These are phyloP conservation scores for Mercenaria mercenaria DNA, from an alignment of 1,140 invertebrate genomes.

Conservation along the genomic window DNA sequence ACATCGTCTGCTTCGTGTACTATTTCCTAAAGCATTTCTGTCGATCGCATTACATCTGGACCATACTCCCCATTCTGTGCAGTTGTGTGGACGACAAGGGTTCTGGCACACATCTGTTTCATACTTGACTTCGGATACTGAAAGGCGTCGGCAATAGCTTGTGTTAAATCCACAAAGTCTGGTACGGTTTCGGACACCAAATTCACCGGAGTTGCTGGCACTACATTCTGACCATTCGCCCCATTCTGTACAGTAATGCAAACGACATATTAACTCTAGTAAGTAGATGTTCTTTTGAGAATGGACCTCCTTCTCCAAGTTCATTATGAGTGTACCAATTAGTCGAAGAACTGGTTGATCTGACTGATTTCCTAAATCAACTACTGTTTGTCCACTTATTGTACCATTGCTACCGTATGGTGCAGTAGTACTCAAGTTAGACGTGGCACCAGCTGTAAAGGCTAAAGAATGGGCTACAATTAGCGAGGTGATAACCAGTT, in stretches of 20 bases:
- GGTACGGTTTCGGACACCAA: not conserved
- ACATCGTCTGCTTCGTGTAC: no score
- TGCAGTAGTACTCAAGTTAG: no score
- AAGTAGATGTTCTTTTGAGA: not conserved
- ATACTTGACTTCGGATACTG: not conserved
- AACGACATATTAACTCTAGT: not conserved
- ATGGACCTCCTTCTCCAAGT: not conserved
- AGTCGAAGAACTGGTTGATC: not conserved
- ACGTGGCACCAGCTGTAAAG: no score
- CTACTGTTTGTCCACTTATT: not conserved
- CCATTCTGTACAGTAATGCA: not conserved
- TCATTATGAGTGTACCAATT: not conserved
- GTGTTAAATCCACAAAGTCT: not conserved
- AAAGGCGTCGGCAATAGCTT: not conserved
- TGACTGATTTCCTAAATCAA: not conserved
- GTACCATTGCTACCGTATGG: no score
- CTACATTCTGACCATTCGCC: not conserved
- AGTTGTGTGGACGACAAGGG: no score
- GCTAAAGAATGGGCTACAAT: no score
- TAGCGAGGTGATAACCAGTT: no score
- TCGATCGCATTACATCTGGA: no score
- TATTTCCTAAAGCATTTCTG: no score
- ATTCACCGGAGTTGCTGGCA: not conserved
- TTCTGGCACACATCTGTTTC: not conserved
- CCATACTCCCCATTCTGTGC: no score